Evolutionary conservation across 2,888 invertebrate species (phyloP), one percentile per base, ranked within the genome.

Genomic region (Tenthredo scrophulariae): DNA sequence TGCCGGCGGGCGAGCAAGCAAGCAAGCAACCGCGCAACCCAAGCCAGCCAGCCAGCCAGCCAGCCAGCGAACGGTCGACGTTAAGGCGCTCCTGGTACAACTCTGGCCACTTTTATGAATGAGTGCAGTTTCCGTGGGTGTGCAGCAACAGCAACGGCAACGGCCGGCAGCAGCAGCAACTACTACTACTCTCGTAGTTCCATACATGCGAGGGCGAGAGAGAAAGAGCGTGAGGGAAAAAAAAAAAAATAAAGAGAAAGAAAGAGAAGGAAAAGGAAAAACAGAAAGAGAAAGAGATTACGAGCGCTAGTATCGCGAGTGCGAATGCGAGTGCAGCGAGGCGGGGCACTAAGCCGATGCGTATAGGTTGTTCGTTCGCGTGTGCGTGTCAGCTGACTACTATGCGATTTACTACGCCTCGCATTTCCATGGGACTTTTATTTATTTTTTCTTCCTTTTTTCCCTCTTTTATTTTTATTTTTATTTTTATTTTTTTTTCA

Each of bases 121-220:
- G 91, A 90, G 91, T 91, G 91, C 89, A 90, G 90, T 89, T 89
- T 90, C 90, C 88, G 91, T 91, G 90, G 91, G 91, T 90, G 91
- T 89, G 89, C 88, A 89, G 89, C 89, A 89, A 88, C 88, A 88
- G 90, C 84, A 40, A 46, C 29, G 40, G 22, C 26, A 43, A 22
- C 75, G 70, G 74, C 43, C 75, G 58, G 74, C 43, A 29, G 84
- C 79, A 85, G 84, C 65, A 84, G 80, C 84, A 85, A 50, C n/a
- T n/a, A n/a, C n/a, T n/a, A n/a, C n/a, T n/a, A n/a, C 80, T 54
- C 65, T 84, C 65, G 65, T 77, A 62, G 75, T 58, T 74, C 43
- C 10, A 70, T 85, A 33, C 67, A 37, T 13, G 10, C 13, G 80
- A 43, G 33, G 15, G 62, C 43, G 84, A 79, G 75, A 79, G 46